Evolutionary conservation across 2,888 invertebrate species (phyloP).

Genomic region (Phrixothrix hirtus): DNA sequence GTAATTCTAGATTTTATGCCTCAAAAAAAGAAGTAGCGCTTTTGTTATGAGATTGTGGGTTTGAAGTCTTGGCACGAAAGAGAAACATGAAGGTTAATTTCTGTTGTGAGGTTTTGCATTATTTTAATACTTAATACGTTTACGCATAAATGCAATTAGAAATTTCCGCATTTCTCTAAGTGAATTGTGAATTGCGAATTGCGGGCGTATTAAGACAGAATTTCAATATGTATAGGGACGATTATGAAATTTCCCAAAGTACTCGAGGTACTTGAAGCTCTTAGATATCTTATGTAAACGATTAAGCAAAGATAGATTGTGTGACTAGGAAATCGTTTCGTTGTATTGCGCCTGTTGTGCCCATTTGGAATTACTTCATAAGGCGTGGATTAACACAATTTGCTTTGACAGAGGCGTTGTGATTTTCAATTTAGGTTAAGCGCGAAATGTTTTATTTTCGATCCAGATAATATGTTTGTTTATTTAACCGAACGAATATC

Average conservation of each 20-base stretch:
- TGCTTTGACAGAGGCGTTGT: constrained; percentile 17
- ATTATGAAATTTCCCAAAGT: constrained; percentile 20
- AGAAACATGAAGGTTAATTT: constrained; percentile 10
- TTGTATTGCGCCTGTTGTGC: constrained; percentile 10
- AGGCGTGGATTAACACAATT: constrained; percentile 7
- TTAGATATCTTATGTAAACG: constrained; percentile 24
- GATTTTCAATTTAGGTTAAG: too few species aligned
- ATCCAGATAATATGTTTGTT: too few species aligned
- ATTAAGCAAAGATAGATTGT: constrained; percentile 14
- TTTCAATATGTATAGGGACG: constrained; percentile 17
- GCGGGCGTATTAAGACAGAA: too few species aligned
- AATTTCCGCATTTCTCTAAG: constrained; percentile 43
- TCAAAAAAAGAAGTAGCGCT: background rate
- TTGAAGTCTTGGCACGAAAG: constrained; percentile 11
- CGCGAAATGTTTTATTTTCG: too few species aligned
- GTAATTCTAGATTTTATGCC: background rate
- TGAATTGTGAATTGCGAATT: too few species aligned
- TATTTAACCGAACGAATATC: too few species aligned
- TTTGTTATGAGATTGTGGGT: constrained; percentile 1
- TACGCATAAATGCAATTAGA: constrained; percentile 15
- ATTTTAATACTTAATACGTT: too few species aligned
- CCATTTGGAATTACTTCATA: constrained; percentile 15
- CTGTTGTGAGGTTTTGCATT: too few species aligned
- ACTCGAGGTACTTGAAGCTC: too few species aligned
- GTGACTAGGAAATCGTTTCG: constrained; percentile 15